A percentile compares a stretch with the other conserved stretches of the same genome.
phyloP scores from a whole-genome alignment of 1,140 invertebrate genomes.

The Choristoneura fumiferana region DNA sequence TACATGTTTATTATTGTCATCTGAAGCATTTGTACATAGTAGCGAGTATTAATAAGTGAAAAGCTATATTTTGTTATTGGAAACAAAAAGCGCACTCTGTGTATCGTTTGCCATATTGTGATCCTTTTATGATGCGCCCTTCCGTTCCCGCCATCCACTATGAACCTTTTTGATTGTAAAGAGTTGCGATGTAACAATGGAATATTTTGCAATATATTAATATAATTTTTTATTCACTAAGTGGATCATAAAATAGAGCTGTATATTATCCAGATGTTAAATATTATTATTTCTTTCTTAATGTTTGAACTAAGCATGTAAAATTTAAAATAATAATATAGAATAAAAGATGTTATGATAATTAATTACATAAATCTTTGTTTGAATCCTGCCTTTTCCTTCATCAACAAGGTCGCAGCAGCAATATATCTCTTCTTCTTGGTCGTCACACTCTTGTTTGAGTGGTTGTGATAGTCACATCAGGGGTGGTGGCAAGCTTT shows the following conservation, averaged over 20 bases:
- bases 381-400: slow-evolving; percentile 64
- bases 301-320: slow-evolving; percentile 78
- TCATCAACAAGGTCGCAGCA: slow-evolving; percentile 20
- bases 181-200: slow-evolving; percentile 64
- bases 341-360: slow-evolving; percentile 78
- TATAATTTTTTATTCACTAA: slow-evolving; percentile 60
- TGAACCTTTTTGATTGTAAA: slow-evolving; percentile 37
- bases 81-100: slow-evolving; percentile 48
- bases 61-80: slow-evolving; percentile 74
- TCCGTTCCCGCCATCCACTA: slow-evolving; percentile 38
- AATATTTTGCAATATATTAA: slow-evolving; percentile 73
- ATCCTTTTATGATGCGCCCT: slow-evolving; percentile 29
- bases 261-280: slow-evolving; percentile 77
- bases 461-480: no score
- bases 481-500: no score
- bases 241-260: slow-evolving; percentile 71
- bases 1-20: slow-evolving; percentile 66
- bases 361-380: slow-evolving; percentile 75
- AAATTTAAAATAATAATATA: slow-evolving; percentile 78
- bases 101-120: slow-evolving; percentile 53
- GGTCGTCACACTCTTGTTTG: no score
- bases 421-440: no score
- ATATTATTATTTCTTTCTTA: slow-evolving; percentile 76
- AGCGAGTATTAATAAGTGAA: slow-evolving; percentile 45
- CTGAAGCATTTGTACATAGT: slow-evolving; percentile 27